A percentile compares a stretch with the other conserved stretches of the same genome.
Evolutionary conservation across 2,113 vertebrate genomes (phyloP).

Genomic region (Sinosuthora webbiana): DNA sequence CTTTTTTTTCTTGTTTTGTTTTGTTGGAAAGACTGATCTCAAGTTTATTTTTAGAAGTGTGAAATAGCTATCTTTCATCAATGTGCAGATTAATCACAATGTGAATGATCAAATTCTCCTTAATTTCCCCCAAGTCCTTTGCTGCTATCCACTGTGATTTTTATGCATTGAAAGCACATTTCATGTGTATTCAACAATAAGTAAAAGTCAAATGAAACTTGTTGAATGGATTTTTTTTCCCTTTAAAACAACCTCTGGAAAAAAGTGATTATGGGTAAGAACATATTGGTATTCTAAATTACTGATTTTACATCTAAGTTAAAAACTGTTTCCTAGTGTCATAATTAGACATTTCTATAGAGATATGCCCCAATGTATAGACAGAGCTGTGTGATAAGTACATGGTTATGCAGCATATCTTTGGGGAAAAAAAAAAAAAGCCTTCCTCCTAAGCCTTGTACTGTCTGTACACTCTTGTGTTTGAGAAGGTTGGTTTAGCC

Average conservation of each 20-base stretch:
- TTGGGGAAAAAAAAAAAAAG: not conserved
- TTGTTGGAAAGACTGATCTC: conserved; percentile 64
- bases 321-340: conserved; percentile 31
- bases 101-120: conserved; percentile 77
- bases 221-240: conserved; percentile 53
- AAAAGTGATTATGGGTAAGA: not conserved
- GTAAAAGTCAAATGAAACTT: conserved; percentile 71
- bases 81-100: conserved; percentile 80
- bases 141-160: conserved; percentile 88
- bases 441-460: conserved; percentile 50
- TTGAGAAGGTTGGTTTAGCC: conserved; percentile 19
- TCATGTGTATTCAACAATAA: conserved; percentile 77
- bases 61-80: conserved; percentile 75
- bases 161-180: conserved; percentile 85
- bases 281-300: conserved; percentile 25
- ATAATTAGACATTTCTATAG: not conserved
- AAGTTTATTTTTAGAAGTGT: conserved; percentile 70
- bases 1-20: conserved; percentile 46
- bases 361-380: not conserved
- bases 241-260: conserved; percentile 42
- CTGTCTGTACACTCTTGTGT: conserved; percentile 35
- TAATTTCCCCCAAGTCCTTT: conserved; percentile 71
- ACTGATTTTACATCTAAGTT: conserved; percentile 15
- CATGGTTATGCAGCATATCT: conserved; percentile 36
- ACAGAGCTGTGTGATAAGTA: conserved; percentile 37